Evolutionary conservation across 2,113 vertebrate species (phyloP).

Genomic region (Actenoides hombroni): DNA sequence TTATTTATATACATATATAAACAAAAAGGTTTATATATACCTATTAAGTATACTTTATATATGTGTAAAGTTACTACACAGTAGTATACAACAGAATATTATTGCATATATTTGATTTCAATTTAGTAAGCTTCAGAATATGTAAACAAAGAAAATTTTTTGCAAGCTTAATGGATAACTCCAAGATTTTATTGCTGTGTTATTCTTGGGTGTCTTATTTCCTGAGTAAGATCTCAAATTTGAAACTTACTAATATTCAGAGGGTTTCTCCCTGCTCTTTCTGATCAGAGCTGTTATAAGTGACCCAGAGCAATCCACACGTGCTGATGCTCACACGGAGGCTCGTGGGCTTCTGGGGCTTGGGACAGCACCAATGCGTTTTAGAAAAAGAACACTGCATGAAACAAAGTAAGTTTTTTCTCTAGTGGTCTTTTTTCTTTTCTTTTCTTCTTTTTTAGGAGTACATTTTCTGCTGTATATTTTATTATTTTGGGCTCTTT

Average conservation of each 20-base stretch:
- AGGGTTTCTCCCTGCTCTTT: neutral
- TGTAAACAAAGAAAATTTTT: neutral
- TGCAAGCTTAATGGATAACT: neutral
- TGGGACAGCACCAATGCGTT: slow-evolving; percentile 23
- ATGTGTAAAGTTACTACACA: neutral
- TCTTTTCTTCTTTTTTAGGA: neutral
- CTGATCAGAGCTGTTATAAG: slow-evolving; percentile 80
- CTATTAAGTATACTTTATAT: neutral
- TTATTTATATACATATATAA: neutral
- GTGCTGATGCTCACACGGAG: neutral
- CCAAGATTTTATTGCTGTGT: neutral
- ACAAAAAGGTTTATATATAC: neutral
- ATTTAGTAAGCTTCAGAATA: neutral
- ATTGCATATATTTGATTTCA: neutral
- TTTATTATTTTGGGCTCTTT: neutral
- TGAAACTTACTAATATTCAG: neutral
- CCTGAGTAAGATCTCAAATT: neutral
- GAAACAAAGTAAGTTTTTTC: slow-evolving; percentile 75
- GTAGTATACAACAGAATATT: neutral
- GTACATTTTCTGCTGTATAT: neutral
- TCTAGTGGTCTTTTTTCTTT: neutral
- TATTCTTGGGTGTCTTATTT: neutral
- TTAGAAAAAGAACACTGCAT: slow-evolving; percentile 75
- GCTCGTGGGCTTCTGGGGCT: neutral
- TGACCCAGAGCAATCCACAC: slow-evolving; percentile 79